phyloP scores from a whole-genome alignment of 2,888 invertebrate species.

The Odontocolon sp. region DNA sequence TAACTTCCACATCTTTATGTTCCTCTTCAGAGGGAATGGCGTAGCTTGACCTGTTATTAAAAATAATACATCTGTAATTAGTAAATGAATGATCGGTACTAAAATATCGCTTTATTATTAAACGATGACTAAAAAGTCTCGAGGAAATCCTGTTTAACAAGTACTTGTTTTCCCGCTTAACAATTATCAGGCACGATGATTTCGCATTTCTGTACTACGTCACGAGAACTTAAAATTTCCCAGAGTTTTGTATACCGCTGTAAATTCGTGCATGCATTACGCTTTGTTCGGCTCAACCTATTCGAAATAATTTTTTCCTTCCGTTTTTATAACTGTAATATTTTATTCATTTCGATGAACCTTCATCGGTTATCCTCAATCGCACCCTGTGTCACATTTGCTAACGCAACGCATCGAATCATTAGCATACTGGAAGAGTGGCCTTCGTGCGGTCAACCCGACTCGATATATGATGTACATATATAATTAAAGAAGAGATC shows the following conservation, averaged over 20 bases:
- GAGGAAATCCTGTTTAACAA: too few relatives aligned
- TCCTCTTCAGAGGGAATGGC: slow-evolving; percentile 1
- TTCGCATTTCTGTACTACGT: too few relatives aligned
- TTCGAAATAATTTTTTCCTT: not conserved
- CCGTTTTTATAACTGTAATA: not conserved
- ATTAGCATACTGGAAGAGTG: slow-evolving; percentile 48
- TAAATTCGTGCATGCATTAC: too few relatives aligned
- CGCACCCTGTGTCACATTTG: not conserved
- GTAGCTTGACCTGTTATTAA: not conserved
- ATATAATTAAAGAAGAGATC: slow-evolving; percentile 15
- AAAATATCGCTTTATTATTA: too few relatives aligned
- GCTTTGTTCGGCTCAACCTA: too few relatives aligned
- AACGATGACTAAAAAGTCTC: too few relatives aligned
- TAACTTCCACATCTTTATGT: slow-evolving; percentile 80
- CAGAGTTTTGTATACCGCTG: too few relatives aligned
- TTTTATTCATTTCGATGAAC: not conserved
- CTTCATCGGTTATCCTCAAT: not conserved
- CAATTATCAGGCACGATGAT: too few relatives aligned
- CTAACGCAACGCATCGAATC: not conserved
- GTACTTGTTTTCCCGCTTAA: too few relatives aligned
- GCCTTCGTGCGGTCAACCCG: slow-evolving; percentile 26
- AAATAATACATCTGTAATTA: not conserved
- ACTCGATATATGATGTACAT: not conserved
- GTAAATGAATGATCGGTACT: not conserved
- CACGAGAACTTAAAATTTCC: too few relatives aligned